Evolutionary conservation across 37 sponge, comb jelly and placozoan species (phyloP).

Genomic region (Bolinopsis microptera): DNA sequence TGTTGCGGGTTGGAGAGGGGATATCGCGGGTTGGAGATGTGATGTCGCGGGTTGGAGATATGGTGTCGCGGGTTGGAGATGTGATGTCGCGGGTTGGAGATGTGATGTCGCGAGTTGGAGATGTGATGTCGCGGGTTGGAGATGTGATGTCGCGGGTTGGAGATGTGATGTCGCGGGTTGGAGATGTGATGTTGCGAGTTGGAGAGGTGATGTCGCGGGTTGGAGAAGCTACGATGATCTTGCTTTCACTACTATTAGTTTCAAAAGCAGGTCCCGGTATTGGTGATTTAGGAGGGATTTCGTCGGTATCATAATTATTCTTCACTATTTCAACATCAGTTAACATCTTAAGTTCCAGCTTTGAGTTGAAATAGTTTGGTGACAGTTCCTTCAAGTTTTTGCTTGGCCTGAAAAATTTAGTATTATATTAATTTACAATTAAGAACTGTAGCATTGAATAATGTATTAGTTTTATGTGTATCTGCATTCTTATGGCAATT

Average conservation of each 20-base stretch:
- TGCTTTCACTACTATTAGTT: background rate
- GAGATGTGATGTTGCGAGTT: background rate
- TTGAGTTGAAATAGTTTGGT: background rate
- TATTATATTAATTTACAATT: too few relatives aligned
- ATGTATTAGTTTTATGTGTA: too few relatives aligned
- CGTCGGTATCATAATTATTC: constrained; percentile 6
- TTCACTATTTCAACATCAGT: constrained; percentile 55
- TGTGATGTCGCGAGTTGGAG: too few relatives aligned
- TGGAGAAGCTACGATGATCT: background rate
- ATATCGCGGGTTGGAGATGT: too few relatives aligned
- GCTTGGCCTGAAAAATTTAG: constrained; percentile 28
- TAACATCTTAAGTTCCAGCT: constrained; percentile 8
- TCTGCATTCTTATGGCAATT: too few relatives aligned
- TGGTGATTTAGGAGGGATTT: background rate
- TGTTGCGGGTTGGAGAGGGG: too few relatives aligned
- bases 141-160: too few relatives aligned
- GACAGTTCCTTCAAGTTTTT: background rate
- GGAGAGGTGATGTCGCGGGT: background rate
- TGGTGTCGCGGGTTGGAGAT: too few relatives aligned
- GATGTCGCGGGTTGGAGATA: too few relatives aligned
- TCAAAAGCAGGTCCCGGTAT: background rate
- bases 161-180: background rate
- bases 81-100: too few relatives aligned
- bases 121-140: too few relatives aligned
- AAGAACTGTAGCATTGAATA: too few relatives aligned